Conservation (phyloP, 1,140 invertebrate genomes). For the Heliothis virescens region DNA sequence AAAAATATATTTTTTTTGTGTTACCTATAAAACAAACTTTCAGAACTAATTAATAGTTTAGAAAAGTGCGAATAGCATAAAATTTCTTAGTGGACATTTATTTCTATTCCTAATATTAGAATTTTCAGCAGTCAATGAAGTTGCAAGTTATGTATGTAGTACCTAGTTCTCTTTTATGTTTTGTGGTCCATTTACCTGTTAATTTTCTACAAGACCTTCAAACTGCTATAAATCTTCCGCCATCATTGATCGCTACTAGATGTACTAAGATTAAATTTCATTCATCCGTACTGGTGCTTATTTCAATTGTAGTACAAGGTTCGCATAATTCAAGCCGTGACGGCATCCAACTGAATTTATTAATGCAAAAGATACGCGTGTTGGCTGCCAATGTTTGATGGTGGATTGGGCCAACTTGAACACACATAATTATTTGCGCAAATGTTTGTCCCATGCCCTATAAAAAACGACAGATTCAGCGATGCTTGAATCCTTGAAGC, state of each 20-base stretch:
- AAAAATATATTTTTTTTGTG: constrained; percentile 1
- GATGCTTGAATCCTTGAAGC: constrained; percentile 12
- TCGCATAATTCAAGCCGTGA: constrained; percentile 60
- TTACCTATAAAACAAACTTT: neutral
- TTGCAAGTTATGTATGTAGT: too few relatives aligned
- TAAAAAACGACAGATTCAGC: neutral
- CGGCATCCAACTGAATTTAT: constrained; percentile 53
- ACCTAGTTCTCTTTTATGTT: too few relatives aligned
- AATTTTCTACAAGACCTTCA: neutral
- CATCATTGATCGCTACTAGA: constrained; percentile 18
- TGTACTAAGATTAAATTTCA: constrained; percentile 61
- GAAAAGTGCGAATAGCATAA: too few relatives aligned
- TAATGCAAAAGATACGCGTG: constrained; percentile 46
- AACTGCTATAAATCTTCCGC: constrained; percentile 15
- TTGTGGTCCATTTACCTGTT: neutral
- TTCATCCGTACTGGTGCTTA: constrained; percentile 55
- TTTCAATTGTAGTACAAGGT: constrained; percentile 65
- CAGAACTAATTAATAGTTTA: too few relatives aligned
- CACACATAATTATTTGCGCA: neutral
- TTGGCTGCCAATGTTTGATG: constrained; percentile 41
- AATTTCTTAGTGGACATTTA: too few relatives aligned
- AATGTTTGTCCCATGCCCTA: too few relatives aligned
- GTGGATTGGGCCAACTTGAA: constrained; percentile 26
- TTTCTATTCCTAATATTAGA: neutral
- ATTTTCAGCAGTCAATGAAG: too few relatives aligned